Base-by-base conservation (phyloP, 1,140 invertebrate species). In the Mya arenaria region DNA sequence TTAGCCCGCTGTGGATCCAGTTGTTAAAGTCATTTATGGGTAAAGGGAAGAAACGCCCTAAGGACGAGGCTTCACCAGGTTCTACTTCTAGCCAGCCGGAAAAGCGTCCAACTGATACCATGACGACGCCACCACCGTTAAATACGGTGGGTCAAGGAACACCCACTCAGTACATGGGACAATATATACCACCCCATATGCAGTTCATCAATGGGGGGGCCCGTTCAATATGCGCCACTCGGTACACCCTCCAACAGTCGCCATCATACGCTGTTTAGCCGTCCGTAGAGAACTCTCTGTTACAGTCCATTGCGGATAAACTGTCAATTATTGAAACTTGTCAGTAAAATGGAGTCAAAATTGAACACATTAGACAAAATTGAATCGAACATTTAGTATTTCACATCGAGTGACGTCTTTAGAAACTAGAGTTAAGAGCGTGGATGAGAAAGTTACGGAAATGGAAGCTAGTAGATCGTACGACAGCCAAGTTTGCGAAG, bases 401-500 rank as follows among this genome's bases (percentile, higher is more conserved):
- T 4, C 28, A 4, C 5, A 25, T 15, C 17, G 25, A 34, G 28
- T 63, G 6, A 36, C 60, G 1, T 63, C 32, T 3, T 36, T 63
- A 15, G 60, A 63, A 36, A 36, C 5, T 63, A 63, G n/a, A 15
- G 1, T 2, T 32, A 0, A 1, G 1, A n/a, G 23, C 4, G 23
- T 15, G 17, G 60, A 63, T 34, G 4, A 15, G 23, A 63, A 63
- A n/a, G 19, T 63, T 36, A 34, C 10, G 17, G 60, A 63, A 5
- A n/a, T 63, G 17, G 60, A 63, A 34, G 17, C 1, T 34, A 63
- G 60, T 36, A 19, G 60, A 10, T 25, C 5, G 3, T 63, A 5
- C 39, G 60, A 63, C 30, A 63, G 60, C 23, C 58, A 60, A 28
- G 58, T 60, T 25, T 60, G 58, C 23, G 58, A 60, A 10, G 58